Conservation (phyloP, 2,113 vertebrate genomes). For the Leuciscus idus region DNA sequence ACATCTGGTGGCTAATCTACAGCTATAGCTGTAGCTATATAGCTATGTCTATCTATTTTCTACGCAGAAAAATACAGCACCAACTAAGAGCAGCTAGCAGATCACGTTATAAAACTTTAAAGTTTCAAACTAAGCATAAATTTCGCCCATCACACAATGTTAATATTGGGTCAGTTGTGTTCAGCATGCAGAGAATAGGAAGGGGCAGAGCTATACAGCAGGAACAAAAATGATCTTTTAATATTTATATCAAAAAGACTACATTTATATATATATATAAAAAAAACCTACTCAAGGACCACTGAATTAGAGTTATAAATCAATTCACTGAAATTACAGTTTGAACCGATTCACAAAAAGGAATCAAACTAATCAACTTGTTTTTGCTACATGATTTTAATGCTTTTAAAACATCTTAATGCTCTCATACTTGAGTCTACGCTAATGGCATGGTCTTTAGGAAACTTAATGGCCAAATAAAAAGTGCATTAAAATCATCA, state of each 20-base stretch:
- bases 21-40: neutral
- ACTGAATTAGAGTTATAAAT: neutral
- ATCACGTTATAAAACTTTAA: neutral
- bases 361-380: neutral
- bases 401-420: constrained; percentile 3
- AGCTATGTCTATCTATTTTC: constrained; percentile 31
- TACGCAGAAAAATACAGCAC: constrained; percentile 20
- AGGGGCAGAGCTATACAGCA: neutral
- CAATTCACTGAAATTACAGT: neutral
- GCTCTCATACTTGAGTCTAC: neutral
- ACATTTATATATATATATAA: neutral
- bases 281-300: neutral
- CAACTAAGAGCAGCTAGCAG: neutral
- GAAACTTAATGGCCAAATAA: neutral
- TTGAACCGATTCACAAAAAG: neutral
- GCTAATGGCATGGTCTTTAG: neutral
- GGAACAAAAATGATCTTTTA: neutral
- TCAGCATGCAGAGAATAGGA: neutral
- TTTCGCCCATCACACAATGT: neutral
- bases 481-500: neutral
- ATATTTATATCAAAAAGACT: neutral
- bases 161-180: neutral
- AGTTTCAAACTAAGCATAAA: neutral
- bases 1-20: constrained; percentile 31
- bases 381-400: neutral